These are phyloP conservation scores for Cephalopterus ornatus DNA, from an alignment of 2,113 vertebrate genomes.

Conservation along the genomic window DNA sequence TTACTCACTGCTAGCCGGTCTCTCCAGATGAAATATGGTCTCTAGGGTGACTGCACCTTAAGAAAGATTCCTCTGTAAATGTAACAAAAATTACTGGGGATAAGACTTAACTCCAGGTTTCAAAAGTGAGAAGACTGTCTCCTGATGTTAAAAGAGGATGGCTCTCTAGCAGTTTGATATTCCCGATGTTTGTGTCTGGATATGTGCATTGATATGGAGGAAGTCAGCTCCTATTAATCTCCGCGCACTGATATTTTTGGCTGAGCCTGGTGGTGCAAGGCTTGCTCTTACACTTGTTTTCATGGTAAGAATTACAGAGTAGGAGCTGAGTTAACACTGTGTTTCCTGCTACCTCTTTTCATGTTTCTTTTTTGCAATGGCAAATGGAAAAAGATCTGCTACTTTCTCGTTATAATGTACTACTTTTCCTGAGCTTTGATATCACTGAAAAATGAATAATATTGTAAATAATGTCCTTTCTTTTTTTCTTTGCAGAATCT, in stretches of 20 bases:
- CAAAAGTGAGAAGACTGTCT: background rate
- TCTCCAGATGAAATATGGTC: background rate
- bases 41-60: rapidly evolving
- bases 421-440: background rate
- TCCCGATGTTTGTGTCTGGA: rapidly evolving
- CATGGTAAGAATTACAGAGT: background rate
- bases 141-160: background rate
- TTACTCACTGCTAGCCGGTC: background rate
- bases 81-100: background rate
- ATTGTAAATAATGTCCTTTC: background rate
- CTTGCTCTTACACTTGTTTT: background rate
- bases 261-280: background rate
- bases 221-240: background rate
- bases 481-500: constrained; percentile 82
- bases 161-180: background rate
- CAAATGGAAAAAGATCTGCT: background rate
- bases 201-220: background rate
- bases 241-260: background rate
- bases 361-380: background rate
- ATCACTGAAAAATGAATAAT: background rate
- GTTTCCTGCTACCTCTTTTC: background rate
- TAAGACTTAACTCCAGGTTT: background rate
- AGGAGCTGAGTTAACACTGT: background rate
- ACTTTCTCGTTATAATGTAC: background rate
- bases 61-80: background rate